Percentiles rank a stretch among this genome's conserved stretches.
Evolutionary conservation across 2,797 vertebrate species (phyloP).

Genomic region (Amblyraja radiata): DNA sequence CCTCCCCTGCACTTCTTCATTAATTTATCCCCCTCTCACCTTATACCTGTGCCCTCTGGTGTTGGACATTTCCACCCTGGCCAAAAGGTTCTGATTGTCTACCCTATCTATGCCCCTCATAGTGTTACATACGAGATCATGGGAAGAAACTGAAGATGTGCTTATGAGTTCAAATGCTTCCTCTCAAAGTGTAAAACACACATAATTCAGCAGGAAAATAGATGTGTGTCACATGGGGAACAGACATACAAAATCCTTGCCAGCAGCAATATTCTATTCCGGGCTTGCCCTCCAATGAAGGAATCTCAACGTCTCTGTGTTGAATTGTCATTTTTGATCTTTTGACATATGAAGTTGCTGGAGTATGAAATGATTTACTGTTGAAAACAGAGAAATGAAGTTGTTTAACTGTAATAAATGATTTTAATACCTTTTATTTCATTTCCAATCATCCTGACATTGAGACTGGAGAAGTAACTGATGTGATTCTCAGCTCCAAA

Average conservation of each 20-base stretch:
- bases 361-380: not conserved
- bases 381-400: not conserved
- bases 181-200: not conserved
- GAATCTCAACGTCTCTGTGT: not conserved
- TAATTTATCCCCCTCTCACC: too few relatives aligned
- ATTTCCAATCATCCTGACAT: not conserved
- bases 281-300: too few relatives aligned
- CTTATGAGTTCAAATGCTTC: not conserved
- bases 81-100: too few relatives aligned
- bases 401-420: not conserved
- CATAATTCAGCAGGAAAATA: not conserved
- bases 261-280: not conserved
- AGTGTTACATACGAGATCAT: too few relatives aligned
- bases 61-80: too few relatives aligned
- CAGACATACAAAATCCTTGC: not conserved
- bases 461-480: not conserved
- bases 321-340: not conserved
- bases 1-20: too few relatives aligned
- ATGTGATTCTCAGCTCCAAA: too few relatives aligned
- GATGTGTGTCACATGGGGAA: not conserved
- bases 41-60: too few relatives aligned
- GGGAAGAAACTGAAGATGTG: not conserved
- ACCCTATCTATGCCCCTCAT: too few relatives aligned
- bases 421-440: not conserved
- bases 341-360: not conserved